phyloP scores from a whole-genome alignment of 37 sponge, comb jelly and placozoan genomes.

The Eunapius fragilis region DNA sequence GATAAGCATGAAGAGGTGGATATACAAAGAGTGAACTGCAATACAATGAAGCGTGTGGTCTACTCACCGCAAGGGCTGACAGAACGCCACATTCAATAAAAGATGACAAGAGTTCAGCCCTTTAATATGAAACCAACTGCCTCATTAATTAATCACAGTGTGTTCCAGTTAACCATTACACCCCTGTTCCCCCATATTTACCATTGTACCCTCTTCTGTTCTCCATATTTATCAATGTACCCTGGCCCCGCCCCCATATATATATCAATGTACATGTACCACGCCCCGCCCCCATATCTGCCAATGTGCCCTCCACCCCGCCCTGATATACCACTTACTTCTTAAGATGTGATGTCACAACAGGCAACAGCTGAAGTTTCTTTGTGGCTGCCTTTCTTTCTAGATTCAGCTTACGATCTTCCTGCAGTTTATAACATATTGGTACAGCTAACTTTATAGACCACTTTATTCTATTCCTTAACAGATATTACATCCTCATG shows the following conservation, averaged over 20 bases:
- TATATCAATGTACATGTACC: no score
- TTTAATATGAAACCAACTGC: slow-evolving; percentile 6
- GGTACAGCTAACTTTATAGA: no score
- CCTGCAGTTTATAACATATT: slow-evolving; percentile 42
- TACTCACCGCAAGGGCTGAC: slow-evolving; percentile 69
- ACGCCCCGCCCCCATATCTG: no score
- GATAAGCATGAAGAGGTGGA: not conserved
- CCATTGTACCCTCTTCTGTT: no score
- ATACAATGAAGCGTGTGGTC: not conserved
- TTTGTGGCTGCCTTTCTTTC: slow-evolving; percentile 78
- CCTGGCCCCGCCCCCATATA: no score
- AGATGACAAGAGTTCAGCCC: slow-evolving; percentile 64
- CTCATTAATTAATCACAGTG: slow-evolving; percentile 1
- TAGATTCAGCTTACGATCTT: slow-evolving; percentile 80
- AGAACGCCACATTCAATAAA: slow-evolving; percentile 84
- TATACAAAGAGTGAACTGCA: not conserved
- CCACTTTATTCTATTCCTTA: no score
- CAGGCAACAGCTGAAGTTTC: slow-evolving; percentile 78
- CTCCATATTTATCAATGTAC: not conserved
- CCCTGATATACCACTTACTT: slow-evolving; percentile 69
- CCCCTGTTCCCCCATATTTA: not conserved
- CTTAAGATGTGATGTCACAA: slow-evolving; percentile 55
- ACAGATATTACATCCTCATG: no score
- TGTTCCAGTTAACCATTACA: not conserved
- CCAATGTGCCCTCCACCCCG: no score